Conservation (phyloP, 1,140 invertebrate species). For the Latrodectus geometricus region DNA sequence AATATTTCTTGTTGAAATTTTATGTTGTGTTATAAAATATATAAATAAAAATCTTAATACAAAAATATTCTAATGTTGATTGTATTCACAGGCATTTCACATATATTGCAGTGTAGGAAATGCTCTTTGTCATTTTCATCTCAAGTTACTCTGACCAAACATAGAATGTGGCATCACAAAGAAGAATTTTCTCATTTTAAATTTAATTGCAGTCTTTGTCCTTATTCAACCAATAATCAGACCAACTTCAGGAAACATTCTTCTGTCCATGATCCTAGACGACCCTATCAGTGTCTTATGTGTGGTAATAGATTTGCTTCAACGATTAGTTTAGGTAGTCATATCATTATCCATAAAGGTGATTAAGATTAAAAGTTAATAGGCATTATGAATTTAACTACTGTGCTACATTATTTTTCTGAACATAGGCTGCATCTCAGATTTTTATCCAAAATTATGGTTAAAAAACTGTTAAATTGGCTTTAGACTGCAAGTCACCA, state of each 20-base stretch:
- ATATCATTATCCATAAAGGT: slow-evolving; percentile 31
- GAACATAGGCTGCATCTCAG: no score
- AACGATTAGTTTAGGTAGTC: background rate
- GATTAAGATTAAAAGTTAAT: background rate
- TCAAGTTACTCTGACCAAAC: slow-evolving; percentile 39
- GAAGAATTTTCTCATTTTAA: background rate
- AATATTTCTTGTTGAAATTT: no score
- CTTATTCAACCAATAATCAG: slow-evolving; percentile 29
- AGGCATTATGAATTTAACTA: no score
- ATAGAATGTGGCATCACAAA: slow-evolving; percentile 51
- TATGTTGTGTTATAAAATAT: no score
- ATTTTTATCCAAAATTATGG: no score
- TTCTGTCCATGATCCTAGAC: slow-evolving; percentile 20
- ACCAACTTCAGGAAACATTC: slow-evolving; percentile 45
- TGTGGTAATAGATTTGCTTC: slow-evolving; percentile 44
- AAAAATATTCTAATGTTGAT: background rate
- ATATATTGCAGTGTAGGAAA: background rate
- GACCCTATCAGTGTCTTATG: slow-evolving; percentile 13
- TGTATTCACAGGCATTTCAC: slow-evolving; percentile 1
- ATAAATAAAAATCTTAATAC: no score
- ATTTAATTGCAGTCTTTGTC: slow-evolving; percentile 24
- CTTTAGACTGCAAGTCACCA: no score
- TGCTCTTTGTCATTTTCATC: slow-evolving; percentile 25
- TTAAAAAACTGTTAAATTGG: no score
- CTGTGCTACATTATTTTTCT: no score